A percentile compares a stretch with the other conserved stretches of the same genome.
Conservation (phyloP, 2,797 vertebrate species). For the Chiropotes sagulatus region DNA sequence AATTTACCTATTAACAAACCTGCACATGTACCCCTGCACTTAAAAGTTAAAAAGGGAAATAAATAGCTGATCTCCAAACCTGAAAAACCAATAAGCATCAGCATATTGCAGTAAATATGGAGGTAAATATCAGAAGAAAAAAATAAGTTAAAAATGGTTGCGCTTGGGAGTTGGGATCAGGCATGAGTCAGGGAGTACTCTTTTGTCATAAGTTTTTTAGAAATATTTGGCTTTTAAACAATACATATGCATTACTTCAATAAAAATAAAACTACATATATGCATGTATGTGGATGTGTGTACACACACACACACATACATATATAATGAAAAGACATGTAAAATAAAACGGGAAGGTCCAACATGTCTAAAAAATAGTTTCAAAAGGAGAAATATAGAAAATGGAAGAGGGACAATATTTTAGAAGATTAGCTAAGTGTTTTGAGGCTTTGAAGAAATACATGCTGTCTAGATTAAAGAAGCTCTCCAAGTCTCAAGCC, state of each 20-base stretch:
- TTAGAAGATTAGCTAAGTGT: background rate
- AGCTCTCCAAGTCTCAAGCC: background rate
- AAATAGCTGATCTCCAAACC: background rate
- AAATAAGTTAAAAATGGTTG: background rate
- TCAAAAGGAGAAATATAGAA: background rate
- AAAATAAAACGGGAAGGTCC: background rate
- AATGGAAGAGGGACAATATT: background rate
- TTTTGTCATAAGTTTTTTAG: background rate
- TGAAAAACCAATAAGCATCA: background rate
- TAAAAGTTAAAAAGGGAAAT: background rate
- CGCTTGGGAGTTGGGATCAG: background rate
- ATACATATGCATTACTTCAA: background rate
- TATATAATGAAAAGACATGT: background rate
- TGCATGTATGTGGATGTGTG: accelerated
- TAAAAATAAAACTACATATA: background rate
- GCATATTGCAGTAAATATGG: background rate
- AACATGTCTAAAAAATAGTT: background rate
- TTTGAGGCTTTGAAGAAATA: background rate
- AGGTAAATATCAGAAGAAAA: background rate
- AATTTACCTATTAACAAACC: too few species aligned
- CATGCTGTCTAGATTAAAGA: background rate
- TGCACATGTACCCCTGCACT: too few species aligned
- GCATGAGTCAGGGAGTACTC: background rate
- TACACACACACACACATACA: background rate
- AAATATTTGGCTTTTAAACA: background rate